Percentiles rank a stretch among this genome's conserved stretches.
phyloP scores from a whole-genome alignment of 2,797 vertebrate genomes.

The Crocidura indochinensis region DNA sequence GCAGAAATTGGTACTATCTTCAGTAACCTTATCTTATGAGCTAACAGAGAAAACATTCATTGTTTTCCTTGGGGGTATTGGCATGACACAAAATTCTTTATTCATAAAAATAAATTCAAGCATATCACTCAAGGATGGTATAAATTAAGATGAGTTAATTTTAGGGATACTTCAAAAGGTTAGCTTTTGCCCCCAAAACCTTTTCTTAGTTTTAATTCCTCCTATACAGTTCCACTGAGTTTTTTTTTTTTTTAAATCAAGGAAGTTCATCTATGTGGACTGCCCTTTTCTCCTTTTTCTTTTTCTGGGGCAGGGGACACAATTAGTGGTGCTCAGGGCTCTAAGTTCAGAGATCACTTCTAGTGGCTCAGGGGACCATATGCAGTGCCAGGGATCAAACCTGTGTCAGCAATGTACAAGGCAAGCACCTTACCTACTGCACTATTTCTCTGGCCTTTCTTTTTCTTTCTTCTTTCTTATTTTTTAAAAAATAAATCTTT shows the following conservation, averaged over 20 bases:
- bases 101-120: neutral
- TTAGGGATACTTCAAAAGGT: neutral
- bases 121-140: neutral
- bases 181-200: neutral
- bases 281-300: too few species aligned
- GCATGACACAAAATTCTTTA: neutral
- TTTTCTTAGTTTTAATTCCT: neutral
- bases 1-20: neutral
- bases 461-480: too few species aligned
- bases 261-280: neutral
- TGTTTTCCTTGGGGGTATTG: neutral
- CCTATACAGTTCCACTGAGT: neutral
- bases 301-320: too few species aligned
- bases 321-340: too few species aligned
- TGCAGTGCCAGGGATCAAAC: too few species aligned
- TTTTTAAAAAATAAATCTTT: too few species aligned
- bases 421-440: too few species aligned
- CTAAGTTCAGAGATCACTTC: too few species aligned
- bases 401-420: too few species aligned
- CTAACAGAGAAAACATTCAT: neutral
- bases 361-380: too few species aligned
- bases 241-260: too few species aligned
- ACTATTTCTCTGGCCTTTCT: too few species aligned
- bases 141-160: neutral
- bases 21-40: neutral